These are phyloP conservation scores for Neodiprion virginianus DNA, from an alignment of 1,140 invertebrate genomes.

Conservation along the genomic window DNA sequence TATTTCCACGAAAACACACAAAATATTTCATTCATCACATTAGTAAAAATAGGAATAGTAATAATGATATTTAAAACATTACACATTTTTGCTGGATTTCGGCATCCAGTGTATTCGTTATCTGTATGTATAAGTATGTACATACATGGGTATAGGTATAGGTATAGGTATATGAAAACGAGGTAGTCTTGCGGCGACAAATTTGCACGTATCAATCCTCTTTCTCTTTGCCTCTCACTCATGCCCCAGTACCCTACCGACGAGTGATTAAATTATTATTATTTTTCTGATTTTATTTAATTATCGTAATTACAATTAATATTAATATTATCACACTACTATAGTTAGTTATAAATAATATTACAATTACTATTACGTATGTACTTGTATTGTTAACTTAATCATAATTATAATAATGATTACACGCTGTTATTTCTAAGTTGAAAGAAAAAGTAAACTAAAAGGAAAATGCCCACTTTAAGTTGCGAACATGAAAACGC, in stretches of 20 bases:
- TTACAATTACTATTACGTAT: background rate
- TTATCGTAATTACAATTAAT: slow-evolving; percentile 25
- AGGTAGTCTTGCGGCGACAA: no score
- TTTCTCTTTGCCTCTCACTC: background rate
- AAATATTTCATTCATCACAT: no score
- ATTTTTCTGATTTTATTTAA: slow-evolving; percentile 28
- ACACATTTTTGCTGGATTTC: no score
- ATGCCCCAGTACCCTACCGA: slow-evolving; percentile 27
- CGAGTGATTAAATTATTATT: slow-evolving; percentile 38
- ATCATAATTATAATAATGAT: slow-evolving; percentile 15
- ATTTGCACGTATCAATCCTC: no score
- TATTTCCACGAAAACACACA: no score
- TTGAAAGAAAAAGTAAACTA: background rate
- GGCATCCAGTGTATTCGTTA: no score
- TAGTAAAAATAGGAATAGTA: no score
- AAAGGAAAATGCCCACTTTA: slow-evolving; percentile 13
- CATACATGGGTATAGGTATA: no score
- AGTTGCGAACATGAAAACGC: slow-evolving; percentile 25
- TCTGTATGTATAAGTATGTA: no score
- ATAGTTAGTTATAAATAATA: background rate
- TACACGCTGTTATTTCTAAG: slow-evolving; percentile 27
- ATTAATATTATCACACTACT: background rate
- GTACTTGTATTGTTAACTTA: slow-evolving; percentile 21
- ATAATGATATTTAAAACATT: no score
- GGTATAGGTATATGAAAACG: no score